phyloP scores from a whole-genome alignment of 2,888 invertebrate species.

The Agonopterix heracliana region DNA sequence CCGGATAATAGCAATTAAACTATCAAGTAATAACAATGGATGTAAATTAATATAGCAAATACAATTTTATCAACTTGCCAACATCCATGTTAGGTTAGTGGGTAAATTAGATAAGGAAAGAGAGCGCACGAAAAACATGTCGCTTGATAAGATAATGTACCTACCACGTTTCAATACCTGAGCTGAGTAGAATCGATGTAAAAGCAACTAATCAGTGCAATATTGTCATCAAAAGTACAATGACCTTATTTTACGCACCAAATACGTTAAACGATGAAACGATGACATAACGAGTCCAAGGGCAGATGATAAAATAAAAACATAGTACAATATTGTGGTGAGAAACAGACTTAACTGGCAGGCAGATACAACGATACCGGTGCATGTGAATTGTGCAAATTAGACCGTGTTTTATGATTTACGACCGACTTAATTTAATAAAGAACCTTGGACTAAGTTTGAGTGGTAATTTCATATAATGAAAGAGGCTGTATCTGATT shows the following conservation, averaged over 20 bases:
- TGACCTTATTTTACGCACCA: slow-evolving; percentile 48
- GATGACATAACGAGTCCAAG: slow-evolving; percentile 54
- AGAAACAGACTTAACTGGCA: slow-evolving; percentile 22
- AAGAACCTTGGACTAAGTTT: background rate
- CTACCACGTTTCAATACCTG: background rate
- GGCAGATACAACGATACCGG: slow-evolving; percentile 12
- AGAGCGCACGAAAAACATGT: slow-evolving; percentile 39
- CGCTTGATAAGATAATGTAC: slow-evolving; percentile 14
- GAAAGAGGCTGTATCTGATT: background rate
- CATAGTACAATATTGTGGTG: slow-evolving; percentile 19
- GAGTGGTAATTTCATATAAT: background rate
- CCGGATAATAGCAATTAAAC: slow-evolving; percentile 33
- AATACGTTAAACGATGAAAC: slow-evolving; percentile 34
- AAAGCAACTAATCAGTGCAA: slow-evolving; percentile 19
- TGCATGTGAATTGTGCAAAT: slow-evolving; percentile 8
- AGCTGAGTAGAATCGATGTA: background rate
- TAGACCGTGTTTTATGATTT: background rate
- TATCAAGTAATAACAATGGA: slow-evolving; percentile 26
- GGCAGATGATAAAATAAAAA: slow-evolving; percentile 34
- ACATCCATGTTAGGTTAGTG: slow-evolving; percentile 52
- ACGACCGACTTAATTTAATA: slow-evolving; percentile 2
- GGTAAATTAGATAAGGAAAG: slow-evolving; percentile 52
- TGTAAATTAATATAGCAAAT: slow-evolving; percentile 31
- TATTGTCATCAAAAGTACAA: slow-evolving; percentile 41
- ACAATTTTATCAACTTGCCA: slow-evolving; percentile 33